Percentiles rank a stretch among this genome's conserved stretches.
Conservation (phyloP, 2,797 vertebrate species). For the Zalophus californianus region DNA sequence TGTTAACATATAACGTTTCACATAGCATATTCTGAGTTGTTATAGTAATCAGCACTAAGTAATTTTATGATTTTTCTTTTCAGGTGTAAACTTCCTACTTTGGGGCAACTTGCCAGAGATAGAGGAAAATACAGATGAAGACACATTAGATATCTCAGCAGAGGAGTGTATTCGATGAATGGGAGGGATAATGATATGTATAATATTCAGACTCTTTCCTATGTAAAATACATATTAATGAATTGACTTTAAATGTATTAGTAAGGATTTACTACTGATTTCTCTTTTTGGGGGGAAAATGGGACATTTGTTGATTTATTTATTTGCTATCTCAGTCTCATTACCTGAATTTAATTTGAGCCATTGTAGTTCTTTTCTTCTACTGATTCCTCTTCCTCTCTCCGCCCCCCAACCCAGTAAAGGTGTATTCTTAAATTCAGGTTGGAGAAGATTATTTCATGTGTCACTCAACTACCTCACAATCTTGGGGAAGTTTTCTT, state of each 20-base stretch:
- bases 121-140: constrained; percentile 94
- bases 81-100: constrained; percentile 95
- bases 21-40: constrained; percentile 38
- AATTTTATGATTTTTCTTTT: constrained; percentile 72
- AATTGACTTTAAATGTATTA: constrained; percentile 61
- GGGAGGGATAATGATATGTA: constrained; percentile 71
- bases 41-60: constrained; percentile 29
- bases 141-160: constrained; percentile 89
- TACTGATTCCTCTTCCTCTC: not conserved
- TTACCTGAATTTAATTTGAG: constrained; percentile 62
- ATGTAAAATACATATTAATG: constrained; percentile 70
- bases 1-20: constrained; percentile 14
- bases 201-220: constrained; percentile 35
- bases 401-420: not conserved
- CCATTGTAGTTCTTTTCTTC: constrained; percentile 36
- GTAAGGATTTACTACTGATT: constrained; percentile 56
- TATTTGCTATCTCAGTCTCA: constrained; percentile 58
- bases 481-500: constrained; percentile 42
- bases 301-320: constrained; percentile 71
- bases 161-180: constrained; percentile 95
- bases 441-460: constrained; percentile 34
- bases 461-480: constrained; percentile 45
- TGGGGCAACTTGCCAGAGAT: constrained; percentile 97
- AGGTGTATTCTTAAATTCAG: constrained; percentile 54
- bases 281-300: not conserved